Conservation (phyloP, 1,140 invertebrate species). For the Plectrocnemia conspersa region DNA sequence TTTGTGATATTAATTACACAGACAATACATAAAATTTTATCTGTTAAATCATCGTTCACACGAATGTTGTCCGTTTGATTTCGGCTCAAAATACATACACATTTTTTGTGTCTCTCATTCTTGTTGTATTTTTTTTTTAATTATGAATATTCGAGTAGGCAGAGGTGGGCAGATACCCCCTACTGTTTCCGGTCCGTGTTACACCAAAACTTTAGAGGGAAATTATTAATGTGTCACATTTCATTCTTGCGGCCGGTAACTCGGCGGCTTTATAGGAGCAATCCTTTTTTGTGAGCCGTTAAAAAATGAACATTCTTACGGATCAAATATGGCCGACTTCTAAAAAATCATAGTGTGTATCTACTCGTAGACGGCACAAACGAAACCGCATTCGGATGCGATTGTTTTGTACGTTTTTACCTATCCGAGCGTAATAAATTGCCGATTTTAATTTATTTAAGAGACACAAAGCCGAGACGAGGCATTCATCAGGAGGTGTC, state of each 20-base stretch:
- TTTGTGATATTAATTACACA: too few species aligned
- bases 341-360: conserved; percentile 5
- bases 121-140: conserved; percentile 16
- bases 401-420: too few species aligned
- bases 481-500: conserved; percentile 23
- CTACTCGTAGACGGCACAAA: not conserved
- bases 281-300: not conserved
- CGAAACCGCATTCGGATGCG: conserved; percentile 2
- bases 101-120: too few species aligned
- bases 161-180: conserved; percentile 12
- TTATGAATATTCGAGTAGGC: conserved; percentile 17
- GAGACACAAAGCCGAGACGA: conserved; percentile 23
- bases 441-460: conserved; percentile 30
- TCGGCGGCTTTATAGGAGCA: conserved; percentile 3
- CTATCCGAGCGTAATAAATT: conserved; percentile 29
- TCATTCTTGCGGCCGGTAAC: conserved; percentile 13
- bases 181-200: conserved; percentile 14
- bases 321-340: too few species aligned
- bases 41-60: too few species aligned
- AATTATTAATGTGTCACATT: conserved; percentile 24
- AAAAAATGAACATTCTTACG: conserved; percentile 1
- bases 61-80: too few species aligned
- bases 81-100: not conserved
- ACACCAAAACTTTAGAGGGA: conserved; percentile 9
- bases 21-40: too few species aligned